Evolutionary conservation across 1,140 invertebrate genomes (phyloP), one percentile per base, ranked within the genome.

Genomic region (Listronotus oregonensis): DNA sequence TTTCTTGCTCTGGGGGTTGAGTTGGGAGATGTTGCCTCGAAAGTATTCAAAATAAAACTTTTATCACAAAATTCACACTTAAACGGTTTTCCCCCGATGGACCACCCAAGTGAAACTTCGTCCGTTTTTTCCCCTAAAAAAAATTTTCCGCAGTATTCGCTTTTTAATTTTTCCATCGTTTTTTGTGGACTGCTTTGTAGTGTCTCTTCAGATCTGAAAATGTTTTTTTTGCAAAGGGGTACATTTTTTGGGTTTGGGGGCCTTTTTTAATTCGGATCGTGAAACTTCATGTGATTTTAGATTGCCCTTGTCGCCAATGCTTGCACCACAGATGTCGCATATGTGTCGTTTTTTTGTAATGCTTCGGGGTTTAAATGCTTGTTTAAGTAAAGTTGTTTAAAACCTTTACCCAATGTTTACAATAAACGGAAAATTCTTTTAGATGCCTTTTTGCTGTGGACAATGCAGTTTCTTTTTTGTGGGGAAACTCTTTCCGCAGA

Each of bases 231-330:
- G 42, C 73, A 75, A 6, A 70, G n/a, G 49, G 11, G 65, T 61
- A 52, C 78, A 80, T 7, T 62, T 44, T 18, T 74, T 65, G 1
- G 74, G 75, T 34, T n/a, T n/a, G 68, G 89, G 70, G 89, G 86
- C 0, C 88, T 87, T 0, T 87, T 88, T 27, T 66, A 64, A 46
- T 64, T 57, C 1, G 62, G 62, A 57, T 64, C 62, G 69, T 92
- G 90, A n/a, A 87, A 89, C 67, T 90, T 79, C 61, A 90, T 84
- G 64, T 76, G 77, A 8, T 73, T 71, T 77, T 50, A 76, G 66
- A 11, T 72, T 76, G 10, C 71, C 76, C 46, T 86, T 86, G 70
- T 87, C 81, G n/a, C 89, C 88, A 74, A 92, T 92, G 64, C 87
- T 85, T 49, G 89, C 80, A 5, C 85, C 85, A 78, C 92, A 94